phyloP scores from a whole-genome alignment of 2,113 vertebrate species.

The Danionella cerebrum region DNA sequence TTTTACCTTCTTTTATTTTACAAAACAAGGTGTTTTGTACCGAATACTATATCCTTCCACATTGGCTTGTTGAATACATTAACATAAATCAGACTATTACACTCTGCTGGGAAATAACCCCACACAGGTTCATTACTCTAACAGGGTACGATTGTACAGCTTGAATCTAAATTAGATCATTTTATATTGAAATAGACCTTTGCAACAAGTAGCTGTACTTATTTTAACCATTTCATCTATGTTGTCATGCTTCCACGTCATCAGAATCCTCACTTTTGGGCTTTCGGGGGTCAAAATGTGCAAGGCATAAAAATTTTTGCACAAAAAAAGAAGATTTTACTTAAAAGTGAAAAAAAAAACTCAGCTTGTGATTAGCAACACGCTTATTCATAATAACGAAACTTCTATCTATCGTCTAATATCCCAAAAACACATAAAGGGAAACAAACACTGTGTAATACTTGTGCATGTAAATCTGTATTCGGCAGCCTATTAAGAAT shows the following conservation, averaged over 20 bases:
- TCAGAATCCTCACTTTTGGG: too few relatives aligned
- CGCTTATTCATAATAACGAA: neutral
- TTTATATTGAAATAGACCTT: neutral
- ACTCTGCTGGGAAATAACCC: slow-evolving; percentile 43
- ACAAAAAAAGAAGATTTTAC: neutral
- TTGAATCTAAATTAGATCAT: neutral
- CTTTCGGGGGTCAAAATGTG: too few relatives aligned
- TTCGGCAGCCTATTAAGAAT: slow-evolving; percentile 30
- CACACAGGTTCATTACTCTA: slow-evolving; percentile 49
- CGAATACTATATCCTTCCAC: slow-evolving; percentile 28
- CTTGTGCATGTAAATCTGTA: neutral
- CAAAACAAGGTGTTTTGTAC: slow-evolving; percentile 13
- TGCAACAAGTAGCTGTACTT: neutral
- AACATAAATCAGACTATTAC: slow-evolving; percentile 44
- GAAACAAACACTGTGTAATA: slow-evolving; percentile 6
- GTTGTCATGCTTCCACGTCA: neutral
- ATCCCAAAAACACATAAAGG: neutral
- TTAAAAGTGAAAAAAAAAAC: neutral
- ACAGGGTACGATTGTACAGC: slow-evolving; percentile 2
- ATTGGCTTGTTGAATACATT: slow-evolving; percentile 42
- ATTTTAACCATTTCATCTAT: neutral
- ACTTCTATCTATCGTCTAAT: neutral
- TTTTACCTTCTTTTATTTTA: slow-evolving; percentile 1
- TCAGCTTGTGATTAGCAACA: too few relatives aligned
- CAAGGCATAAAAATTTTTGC: too few relatives aligned